Evolutionary conservation across 2,888 invertebrate species (phyloP).

Genomic region (Drosophila nigricruria): DNA sequence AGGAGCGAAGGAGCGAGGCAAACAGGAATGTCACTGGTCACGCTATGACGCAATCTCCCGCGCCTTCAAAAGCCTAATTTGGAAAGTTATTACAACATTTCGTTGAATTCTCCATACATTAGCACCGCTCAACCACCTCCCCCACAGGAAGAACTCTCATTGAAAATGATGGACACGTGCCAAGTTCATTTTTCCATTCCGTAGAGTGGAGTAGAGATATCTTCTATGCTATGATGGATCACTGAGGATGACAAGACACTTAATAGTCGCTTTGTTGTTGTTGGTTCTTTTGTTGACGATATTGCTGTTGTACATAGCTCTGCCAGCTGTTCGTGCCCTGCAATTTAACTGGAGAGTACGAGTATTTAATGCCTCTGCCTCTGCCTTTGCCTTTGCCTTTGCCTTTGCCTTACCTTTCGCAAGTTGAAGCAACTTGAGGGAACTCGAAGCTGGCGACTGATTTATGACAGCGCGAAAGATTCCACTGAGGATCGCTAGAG

Average conservation of each 20-base stretch:
- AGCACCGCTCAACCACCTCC: conserved; percentile 53
- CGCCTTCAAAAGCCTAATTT: conserved; percentile 61
- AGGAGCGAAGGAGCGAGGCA: not conserved
- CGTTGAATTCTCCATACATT: conserved; percentile 42
- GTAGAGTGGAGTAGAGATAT: conserved; percentile 30
- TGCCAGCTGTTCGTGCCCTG: conserved; percentile 67
- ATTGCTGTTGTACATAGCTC: conserved; percentile 30
- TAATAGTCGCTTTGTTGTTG: conserved; percentile 61
- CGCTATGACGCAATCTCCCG: conserved; percentile 53
- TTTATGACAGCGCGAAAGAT: conserved; percentile 74
- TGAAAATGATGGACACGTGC: conserved; percentile 73
- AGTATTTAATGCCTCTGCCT: conserved; percentile 68
- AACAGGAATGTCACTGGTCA: conserved; percentile 35
- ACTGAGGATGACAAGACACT: conserved; percentile 77
- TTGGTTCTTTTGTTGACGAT: conserved; percentile 35
- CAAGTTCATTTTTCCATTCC: conserved; percentile 65
- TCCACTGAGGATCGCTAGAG: conserved; percentile 39
- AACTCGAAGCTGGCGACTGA: conserved; percentile 68
- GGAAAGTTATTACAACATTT: conserved; percentile 66
- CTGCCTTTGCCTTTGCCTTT: conserved; percentile 41
- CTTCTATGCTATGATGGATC: conserved; percentile 73
- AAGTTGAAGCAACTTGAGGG: conserved; percentile 33
- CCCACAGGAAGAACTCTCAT: conserved; percentile 42
- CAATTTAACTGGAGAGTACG: conserved; percentile 71
- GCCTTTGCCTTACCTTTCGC: conserved; percentile 27